These are phyloP conservation scores for Ovis canadensis DNA, from an alignment of 2,113 vertebrate species.

Conservation along the genomic window DNA sequence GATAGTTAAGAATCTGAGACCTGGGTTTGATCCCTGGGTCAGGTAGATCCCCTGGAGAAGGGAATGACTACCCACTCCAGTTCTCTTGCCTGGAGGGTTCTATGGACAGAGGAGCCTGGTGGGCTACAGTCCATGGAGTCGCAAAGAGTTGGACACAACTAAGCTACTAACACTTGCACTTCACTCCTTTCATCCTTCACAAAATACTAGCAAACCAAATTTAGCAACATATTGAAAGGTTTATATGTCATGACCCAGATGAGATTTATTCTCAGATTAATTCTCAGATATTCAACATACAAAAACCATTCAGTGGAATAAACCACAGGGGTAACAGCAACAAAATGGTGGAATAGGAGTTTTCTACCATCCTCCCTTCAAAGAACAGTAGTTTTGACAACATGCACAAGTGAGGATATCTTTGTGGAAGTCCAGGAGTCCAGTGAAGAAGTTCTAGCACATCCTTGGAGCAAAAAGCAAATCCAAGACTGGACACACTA, in stretches of 20 bases:
- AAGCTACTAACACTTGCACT: neutral
- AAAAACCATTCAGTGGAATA: neutral
- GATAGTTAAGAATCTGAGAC: neutral
- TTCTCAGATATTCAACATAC: neutral
- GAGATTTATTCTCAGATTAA: neutral
- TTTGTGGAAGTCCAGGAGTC: neutral
- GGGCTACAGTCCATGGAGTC: neutral
- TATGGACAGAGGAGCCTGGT: neutral
- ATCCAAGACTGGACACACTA: neutral
- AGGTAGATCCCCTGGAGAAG: neutral
- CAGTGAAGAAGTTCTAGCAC: neutral
- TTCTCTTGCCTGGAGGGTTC: neutral
- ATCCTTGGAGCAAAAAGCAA: neutral
- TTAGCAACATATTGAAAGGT: neutral
- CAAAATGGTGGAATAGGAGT: neutral
- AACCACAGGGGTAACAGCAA: neutral
- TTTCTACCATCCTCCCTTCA: neutral
- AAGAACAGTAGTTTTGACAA: neutral
- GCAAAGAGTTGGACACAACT: neutral
- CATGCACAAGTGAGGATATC: neutral
- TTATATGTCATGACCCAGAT: neutral
- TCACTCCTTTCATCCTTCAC: neutral
- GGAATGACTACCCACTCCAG: neutral
- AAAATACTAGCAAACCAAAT: constrained; percentile 3
- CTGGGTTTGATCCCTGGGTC: neutral